phyloP scores from a whole-genome alignment of 2,888 invertebrate genomes.

The Candidula unifasciata region DNA sequence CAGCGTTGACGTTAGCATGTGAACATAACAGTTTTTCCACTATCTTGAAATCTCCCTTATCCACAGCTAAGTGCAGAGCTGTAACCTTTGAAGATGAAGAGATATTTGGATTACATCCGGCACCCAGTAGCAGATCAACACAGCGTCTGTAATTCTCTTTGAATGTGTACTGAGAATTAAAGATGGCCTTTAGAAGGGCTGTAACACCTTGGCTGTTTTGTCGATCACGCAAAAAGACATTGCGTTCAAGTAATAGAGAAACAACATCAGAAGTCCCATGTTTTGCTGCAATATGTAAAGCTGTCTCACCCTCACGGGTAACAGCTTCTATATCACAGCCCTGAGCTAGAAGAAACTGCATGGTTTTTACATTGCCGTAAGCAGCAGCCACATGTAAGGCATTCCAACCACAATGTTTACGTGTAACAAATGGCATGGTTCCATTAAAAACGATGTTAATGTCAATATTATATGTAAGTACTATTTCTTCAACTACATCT shows the following conservation, averaged over 20 bases:
- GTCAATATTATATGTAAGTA: constrained; percentile 55
- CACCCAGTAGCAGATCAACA: constrained; percentile 60
- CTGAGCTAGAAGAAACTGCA: constrained; percentile 60
- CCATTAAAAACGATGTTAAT: constrained; percentile 64
- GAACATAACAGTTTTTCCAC: constrained; percentile 63
- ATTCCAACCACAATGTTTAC: constrained; percentile 61
- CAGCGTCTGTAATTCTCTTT: constrained; percentile 61
- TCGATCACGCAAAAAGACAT: constrained; percentile 59
- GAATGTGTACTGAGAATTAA: constrained; percentile 62
- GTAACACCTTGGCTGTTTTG: constrained; percentile 68
- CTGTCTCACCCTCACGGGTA: constrained; percentile 64
- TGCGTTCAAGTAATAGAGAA: constrained; percentile 59
- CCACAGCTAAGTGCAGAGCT: constrained; percentile 70
- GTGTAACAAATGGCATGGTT: constrained; percentile 56
- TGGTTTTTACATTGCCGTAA: constrained; percentile 54
- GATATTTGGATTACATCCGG: constrained; percentile 66
- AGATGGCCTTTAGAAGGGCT: constrained; percentile 65
- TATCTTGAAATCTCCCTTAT: constrained; percentile 64
- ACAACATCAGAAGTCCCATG: constrained; percentile 64
- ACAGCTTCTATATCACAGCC: constrained; percentile 61
- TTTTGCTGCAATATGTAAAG: constrained; percentile 67
- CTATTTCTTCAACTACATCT: constrained; percentile 54
- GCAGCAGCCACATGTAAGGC: constrained; percentile 63
- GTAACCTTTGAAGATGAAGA: constrained; percentile 64
- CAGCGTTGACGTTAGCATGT: constrained; percentile 66